Base-by-base conservation (phyloP, 1,140 invertebrate genomes). In the Nasonia giraulti region DNA sequence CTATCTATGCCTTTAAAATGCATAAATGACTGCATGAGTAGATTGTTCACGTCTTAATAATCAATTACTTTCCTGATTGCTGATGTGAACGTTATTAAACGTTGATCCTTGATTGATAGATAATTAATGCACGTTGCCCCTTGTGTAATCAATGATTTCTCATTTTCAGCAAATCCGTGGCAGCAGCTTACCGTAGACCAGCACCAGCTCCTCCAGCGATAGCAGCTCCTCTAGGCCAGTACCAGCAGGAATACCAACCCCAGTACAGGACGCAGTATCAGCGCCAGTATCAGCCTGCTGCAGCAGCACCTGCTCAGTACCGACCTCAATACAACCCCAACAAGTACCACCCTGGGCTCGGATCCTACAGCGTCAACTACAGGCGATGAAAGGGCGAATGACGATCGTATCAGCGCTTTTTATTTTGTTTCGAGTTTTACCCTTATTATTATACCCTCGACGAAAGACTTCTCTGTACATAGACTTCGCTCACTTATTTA, bases 331-430 rank as follows among this genome's bases (percentile, higher is more conserved):
- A 23, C 47, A 31, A 91, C 82, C 95, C 96, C 87, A 95, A n/a
- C 94, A 62, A 62, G 7, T 62, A 92, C 88, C 94, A 92, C 88
- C 94, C 94, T 74, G 88, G 82, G 44, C 37, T 89, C 14, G 96
- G 95, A 31, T 96, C 96, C 20, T 97, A 96, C 89, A 94, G 94
- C 27, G 94, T 96, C 73, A 94, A 95, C 87, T 97, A 96, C 89
- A 94, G 87, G 79, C 87, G 88, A 89, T 89, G 87, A 85, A 74
- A 83, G 50, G 27, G 69, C 47, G n/a, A 55, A 55, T 55, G 50
- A 33, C 73, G 73, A 75, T n/a, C 44, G n/a, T 44, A 44, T 0
- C 3, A 31, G 23, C 1, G 14, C 50, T n/a, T 80, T 80, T 40
- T 17, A n/a, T 47, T 55, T 37, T 33, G 8, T 79, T 66, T 37